phyloP scores from a whole-genome alignment of 2,113 vertebrate species.

The Thinocorus orbignyianus region DNA sequence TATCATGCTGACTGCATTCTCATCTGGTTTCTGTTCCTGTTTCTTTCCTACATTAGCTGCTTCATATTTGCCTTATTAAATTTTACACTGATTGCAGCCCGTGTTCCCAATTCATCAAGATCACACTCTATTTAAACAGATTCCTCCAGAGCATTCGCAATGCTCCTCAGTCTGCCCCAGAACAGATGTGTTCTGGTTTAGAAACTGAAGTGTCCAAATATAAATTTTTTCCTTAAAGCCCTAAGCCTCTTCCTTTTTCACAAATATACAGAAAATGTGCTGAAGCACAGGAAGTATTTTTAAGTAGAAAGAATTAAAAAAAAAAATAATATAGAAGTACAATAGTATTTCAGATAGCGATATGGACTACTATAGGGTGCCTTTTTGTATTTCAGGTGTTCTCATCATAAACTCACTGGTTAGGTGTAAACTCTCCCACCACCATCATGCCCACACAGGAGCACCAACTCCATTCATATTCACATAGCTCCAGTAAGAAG shows the following conservation, averaged over 20 bases:
- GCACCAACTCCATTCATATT: background rate
- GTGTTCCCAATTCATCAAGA: slow-evolving; percentile 26
- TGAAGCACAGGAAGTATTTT: background rate
- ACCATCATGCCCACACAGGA: background rate
- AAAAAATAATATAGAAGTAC: background rate
- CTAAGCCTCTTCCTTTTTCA: background rate
- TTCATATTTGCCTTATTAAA: slow-evolving; percentile 42
- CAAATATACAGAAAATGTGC: background rate
- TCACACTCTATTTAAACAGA: slow-evolving; percentile 50
- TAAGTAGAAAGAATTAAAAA: background rate
- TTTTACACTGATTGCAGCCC: slow-evolving; percentile 19
- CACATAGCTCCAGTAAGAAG: background rate
- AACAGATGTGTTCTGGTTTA: slow-evolving; percentile 33
- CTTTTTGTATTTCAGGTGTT: background rate
- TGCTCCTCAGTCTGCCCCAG: slow-evolving; percentile 10
- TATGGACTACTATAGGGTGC: background rate
- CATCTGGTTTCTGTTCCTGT: background rate
- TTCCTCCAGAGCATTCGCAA: slow-evolving; percentile 35
- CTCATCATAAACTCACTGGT: background rate
- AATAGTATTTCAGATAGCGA: background rate
- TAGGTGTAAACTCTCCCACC: background rate
- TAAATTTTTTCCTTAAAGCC: rapidly evolving
- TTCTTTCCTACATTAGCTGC: slow-evolving; percentile 3
- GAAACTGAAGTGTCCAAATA: background rate
- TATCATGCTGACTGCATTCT: background rate